Conservation (phyloP, 2,888 invertebrate genomes). For the Alloplasta piceator region DNA sequence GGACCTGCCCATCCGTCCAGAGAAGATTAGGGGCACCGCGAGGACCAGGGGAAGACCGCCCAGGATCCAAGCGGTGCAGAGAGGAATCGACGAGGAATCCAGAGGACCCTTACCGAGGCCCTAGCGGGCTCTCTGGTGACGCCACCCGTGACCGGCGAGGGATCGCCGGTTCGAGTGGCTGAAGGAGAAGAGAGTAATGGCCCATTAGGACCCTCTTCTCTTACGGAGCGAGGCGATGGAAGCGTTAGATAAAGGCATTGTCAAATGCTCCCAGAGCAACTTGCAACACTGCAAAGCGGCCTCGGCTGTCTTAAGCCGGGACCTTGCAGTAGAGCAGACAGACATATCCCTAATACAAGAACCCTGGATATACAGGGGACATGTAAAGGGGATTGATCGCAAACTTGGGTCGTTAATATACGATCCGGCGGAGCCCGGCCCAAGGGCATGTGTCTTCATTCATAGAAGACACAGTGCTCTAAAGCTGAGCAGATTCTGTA, state of each 20-base stretch:
- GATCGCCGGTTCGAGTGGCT: no score
- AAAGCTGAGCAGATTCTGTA: constrained; percentile 5
- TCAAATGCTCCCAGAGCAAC: constrained; percentile 40
- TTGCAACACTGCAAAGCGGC: constrained; percentile 55
- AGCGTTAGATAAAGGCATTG: not conserved
- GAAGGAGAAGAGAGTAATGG: no score
- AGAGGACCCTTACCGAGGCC: no score
- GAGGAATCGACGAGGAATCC: no score
- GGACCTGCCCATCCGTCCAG: no score
- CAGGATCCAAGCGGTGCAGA: no score
- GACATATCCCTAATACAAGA: constrained; percentile 25
- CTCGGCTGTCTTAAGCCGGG: constrained; percentile 34
- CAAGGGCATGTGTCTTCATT: constrained; percentile 36
- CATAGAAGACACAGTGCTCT: not conserved
- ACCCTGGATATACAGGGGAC: constrained; percentile 24
- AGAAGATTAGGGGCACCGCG: no score
- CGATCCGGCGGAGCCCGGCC: not conserved
- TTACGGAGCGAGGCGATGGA: not conserved
- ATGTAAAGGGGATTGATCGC: no score
- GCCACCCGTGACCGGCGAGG: no score
- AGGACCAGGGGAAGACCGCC: no score
- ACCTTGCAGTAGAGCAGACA: constrained; percentile 9
- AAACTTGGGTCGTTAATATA: not conserved
- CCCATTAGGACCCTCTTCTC: no score
- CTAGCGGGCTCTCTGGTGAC: no score